phyloP scores from a whole-genome alignment of 2,888 invertebrate genomes.

The Troglohyphantes excavatus region DNA sequence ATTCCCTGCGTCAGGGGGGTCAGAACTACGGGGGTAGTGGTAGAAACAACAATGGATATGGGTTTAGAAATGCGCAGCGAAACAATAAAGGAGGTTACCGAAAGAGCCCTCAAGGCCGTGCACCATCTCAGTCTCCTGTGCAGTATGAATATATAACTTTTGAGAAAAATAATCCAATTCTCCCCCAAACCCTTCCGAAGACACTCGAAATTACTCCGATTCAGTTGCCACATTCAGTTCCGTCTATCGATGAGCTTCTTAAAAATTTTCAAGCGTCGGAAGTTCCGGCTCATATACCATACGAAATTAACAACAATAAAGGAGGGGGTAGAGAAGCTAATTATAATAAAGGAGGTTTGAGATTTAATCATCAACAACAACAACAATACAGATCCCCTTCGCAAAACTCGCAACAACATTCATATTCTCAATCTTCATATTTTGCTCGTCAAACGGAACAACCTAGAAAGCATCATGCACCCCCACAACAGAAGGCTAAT shows the following conservation, averaged over 20 bases:
- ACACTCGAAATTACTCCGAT: slow-evolving; percentile 52
- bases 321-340: slow-evolving; percentile 6
- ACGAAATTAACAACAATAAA: slow-evolving; percentile 31
- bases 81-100: slow-evolving; percentile 25
- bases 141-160: slow-evolving; percentile 51
- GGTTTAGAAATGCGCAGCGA: background rate
- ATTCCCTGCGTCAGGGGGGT: slow-evolving; percentile 16
- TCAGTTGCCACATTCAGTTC: slow-evolving; percentile 34
- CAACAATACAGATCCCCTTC: slow-evolving; percentile 22
- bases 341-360: slow-evolving; percentile 27
- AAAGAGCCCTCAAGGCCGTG: slow-evolving; percentile 29
- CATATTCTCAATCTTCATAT: slow-evolving; percentile 9
- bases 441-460: slow-evolving; percentile 54
- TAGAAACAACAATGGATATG: background rate
- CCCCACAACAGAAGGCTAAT: slow-evolving; percentile 11
- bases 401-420: background rate
- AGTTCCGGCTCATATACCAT: slow-evolving; percentile 19
- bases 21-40: background rate
- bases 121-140: slow-evolving; percentile 43
- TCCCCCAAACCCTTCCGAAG: slow-evolving; percentile 43
- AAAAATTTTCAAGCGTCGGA: slow-evolving; percentile 71
- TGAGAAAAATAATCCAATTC: slow-evolving; percentile 21
- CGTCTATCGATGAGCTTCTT: slow-evolving; percentile 42
- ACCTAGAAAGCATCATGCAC: slow-evolving; percentile 14
- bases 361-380: background rate